Conservation (phyloP, 2,797 vertebrate genomes). For the Rallus crepitans region DNA sequence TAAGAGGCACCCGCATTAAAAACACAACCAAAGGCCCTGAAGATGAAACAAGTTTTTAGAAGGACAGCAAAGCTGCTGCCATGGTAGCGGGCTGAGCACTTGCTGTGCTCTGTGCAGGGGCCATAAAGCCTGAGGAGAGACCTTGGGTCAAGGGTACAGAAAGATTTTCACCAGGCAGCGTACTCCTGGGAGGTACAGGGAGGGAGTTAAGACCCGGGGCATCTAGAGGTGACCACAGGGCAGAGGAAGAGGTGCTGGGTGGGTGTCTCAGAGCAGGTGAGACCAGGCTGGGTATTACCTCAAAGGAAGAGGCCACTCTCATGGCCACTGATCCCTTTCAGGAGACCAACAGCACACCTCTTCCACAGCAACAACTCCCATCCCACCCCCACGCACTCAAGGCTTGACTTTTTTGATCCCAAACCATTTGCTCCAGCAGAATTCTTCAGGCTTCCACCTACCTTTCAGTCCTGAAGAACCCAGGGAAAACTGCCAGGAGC, state of each 20-base stretch:
- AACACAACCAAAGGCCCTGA: not conserved
- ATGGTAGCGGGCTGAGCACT: fast-evolving
- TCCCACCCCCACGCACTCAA: not conserved
- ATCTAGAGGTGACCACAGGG: too few species aligned
- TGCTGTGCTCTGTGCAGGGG: fast-evolving
- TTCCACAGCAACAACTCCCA: fast-evolving
- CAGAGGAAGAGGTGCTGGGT: not conserved
- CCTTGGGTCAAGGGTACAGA: fast-evolving
- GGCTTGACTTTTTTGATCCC: not conserved
- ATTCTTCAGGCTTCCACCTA: not conserved
- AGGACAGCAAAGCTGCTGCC: not conserved
- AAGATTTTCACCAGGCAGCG: not conserved
- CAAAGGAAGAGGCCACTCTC: not conserved
- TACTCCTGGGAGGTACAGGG: fast-evolving
- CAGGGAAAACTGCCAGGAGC: fast-evolving
- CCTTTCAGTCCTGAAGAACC: not conserved
- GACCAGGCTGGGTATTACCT: fast-evolving
- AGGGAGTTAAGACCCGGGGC: not conserved
- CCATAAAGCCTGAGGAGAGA: not conserved
- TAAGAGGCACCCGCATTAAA: not conserved
- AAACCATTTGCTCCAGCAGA: not conserved
- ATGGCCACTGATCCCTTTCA: fast-evolving
- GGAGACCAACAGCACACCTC: fast-evolving
- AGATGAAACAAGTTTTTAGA: not conserved
- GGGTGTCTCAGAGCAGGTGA: not conserved